Base-by-base conservation (phyloP, 2,888 invertebrate genomes). In the Leptogaster cylindrica region DNA sequence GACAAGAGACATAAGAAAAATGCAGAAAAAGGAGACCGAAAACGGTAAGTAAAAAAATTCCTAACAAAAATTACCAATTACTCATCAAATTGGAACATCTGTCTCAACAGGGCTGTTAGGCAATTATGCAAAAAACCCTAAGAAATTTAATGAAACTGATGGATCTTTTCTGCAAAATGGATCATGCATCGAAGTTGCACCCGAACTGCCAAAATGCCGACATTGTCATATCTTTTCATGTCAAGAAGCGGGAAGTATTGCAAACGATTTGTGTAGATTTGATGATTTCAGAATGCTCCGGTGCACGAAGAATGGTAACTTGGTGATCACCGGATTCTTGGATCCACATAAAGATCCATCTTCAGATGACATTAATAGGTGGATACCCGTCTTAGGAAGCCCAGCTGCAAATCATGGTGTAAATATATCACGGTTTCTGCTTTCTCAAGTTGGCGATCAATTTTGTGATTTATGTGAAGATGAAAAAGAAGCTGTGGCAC, bases 181-280 rank as follows among this genome's bases (percentile, higher is more conserved):
- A 69, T 86, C 91, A 46, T 89, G 95, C 83, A 89, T 88, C 81
- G 92, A 93, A 77, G 91, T 93, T 46, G 92, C 93, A 36, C 92
- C 93, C 48, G 91, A 93, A 74, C 58, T 72, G 48, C 66, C 92
- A 73, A 96, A 95, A 81, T 97, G 97, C 81, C 87, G 96, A 71
- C 97, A 97, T 82, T 97, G 97, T 78, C 88, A 94, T 72, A 91
- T 91, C 89, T 91, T 92, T 48, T 90, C 91, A 1, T 89, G 89
- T 78, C 92, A 92, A 78, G 85, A 91, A 72, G 89, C 88, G 77
- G 91, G 90, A 80, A 90, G 89, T 76, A 88, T 88, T 84, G 87
- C 89, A 67, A 95, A 94, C 82, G 93, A 95, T 75, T 96, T 96
- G 83, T 97, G 97, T 82, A 87, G 97, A 73, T 97, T 97, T 83